A percentile compares a stretch with the other conserved stretches of the same genome.
Conservation (phyloP, 2,888 invertebrate species). For the Auanema freiburgensis region DNA sequence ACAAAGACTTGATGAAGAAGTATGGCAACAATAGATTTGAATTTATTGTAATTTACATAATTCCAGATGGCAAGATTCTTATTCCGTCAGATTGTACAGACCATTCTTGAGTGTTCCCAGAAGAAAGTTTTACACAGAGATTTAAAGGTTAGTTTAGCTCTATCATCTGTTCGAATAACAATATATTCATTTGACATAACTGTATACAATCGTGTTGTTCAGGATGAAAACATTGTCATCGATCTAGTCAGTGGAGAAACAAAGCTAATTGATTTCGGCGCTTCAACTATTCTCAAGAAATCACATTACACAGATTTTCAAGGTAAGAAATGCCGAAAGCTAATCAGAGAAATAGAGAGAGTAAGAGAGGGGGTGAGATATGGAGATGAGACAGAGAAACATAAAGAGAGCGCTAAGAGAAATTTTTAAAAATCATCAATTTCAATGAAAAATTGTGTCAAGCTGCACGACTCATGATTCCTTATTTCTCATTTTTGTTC, state of each 20-base stretch:
- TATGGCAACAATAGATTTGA: constrained; percentile 9
- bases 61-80: constrained; percentile 52
- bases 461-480: too few species aligned
- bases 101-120: constrained; percentile 50
- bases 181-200: background rate
- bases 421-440: too few species aligned
- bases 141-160: constrained; percentile 43
- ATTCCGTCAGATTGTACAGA: constrained; percentile 58
- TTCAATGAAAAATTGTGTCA: too few species aligned
- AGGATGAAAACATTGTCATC: constrained; percentile 62
- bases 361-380: background rate
- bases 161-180: background rate
- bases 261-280: constrained; percentile 61
- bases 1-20: constrained; percentile 48
- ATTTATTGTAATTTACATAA: background rate
- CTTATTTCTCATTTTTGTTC: too few species aligned
- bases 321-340: constrained; percentile 30
- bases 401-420: too few species aligned
- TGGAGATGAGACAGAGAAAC: too few species aligned
- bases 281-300: constrained; percentile 56
- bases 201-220: constrained; percentile 16
- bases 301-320: constrained; percentile 59
- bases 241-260: constrained; percentile 56
- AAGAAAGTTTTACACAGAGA: constrained; percentile 58
- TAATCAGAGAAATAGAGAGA: constrained; percentile 8